phyloP scores from a whole-genome alignment of 2,888 invertebrate species.

The Matsumyia berberina region DNA sequence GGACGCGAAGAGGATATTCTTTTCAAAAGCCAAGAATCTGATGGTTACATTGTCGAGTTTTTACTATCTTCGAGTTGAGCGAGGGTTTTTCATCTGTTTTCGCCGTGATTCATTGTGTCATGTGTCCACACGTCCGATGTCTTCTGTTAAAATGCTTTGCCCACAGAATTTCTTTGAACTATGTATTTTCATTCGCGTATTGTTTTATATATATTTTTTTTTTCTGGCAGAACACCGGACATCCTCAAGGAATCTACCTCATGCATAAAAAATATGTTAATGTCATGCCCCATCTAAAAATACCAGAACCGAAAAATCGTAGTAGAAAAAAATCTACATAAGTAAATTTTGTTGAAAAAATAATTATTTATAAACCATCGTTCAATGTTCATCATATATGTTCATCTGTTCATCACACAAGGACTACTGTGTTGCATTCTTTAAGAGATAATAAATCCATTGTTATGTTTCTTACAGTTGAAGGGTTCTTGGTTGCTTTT shows the following conservation, averaged over 20 bases:
- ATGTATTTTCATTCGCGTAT: constrained; percentile 3
- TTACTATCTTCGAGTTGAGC: constrained; percentile 18
- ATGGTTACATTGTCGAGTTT: constrained; percentile 71
- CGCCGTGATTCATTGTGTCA: constrained; percentile 27
- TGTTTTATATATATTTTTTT: constrained; percentile 32
- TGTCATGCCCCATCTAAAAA: constrained; percentile 56
- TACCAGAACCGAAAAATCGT: constrained; percentile 44
- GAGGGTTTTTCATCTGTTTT: constrained; percentile 16
- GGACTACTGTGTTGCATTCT: neutral
- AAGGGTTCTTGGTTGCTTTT: too few species aligned
- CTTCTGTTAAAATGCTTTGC: constrained; percentile 30
- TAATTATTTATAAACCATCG: constrained; percentile 4
- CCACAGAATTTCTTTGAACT: neutral
- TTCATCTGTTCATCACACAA: neutral
- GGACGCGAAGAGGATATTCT: constrained; percentile 64
- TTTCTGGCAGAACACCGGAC: constrained; percentile 48
- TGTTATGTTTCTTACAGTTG: too few species aligned
- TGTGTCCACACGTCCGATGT: constrained; percentile 18
- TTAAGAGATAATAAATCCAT: too few species aligned
- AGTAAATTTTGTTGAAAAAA: constrained; percentile 2
- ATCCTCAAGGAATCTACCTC: constrained; percentile 45
- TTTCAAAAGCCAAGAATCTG: constrained; percentile 38
- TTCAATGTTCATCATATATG: neutral
- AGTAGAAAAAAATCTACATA: constrained; percentile 35
- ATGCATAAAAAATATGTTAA: constrained; percentile 54